Conservation (phyloP, 2,797 vertebrate genomes). For the Myoxocephalus aenaeus region DNA sequence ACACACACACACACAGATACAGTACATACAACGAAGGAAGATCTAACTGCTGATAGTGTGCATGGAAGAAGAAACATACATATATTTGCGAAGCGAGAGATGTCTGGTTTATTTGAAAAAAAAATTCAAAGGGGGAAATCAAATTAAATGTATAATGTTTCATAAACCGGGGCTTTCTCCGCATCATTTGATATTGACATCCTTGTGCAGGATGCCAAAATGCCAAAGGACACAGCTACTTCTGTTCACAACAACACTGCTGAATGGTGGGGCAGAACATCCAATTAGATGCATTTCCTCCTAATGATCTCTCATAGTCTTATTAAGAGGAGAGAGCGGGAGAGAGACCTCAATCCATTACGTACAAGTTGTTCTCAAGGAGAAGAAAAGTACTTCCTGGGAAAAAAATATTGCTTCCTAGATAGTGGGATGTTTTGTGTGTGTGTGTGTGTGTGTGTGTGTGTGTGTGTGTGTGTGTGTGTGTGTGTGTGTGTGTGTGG, state of each 20-base stretch:
- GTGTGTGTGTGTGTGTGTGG: slow-evolving; percentile 12
- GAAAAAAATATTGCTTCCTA: slow-evolving; percentile 37
- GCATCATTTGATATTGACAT: slow-evolving; percentile 69
- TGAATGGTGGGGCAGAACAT: slow-evolving; percentile 76
- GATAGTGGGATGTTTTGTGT: slow-evolving; percentile 7
- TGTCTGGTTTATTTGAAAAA: slow-evolving; percentile 60
- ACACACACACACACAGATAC: background rate
- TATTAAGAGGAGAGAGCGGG: slow-evolving; percentile 48
- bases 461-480: background rate
- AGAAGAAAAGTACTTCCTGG: slow-evolving; percentile 54
- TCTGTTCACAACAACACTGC: slow-evolving; percentile 69
- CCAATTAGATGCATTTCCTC: slow-evolving; percentile 84
- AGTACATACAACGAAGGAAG: background rate
- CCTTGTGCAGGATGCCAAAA: slow-evolving; percentile 54
- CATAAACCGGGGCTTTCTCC: slow-evolving; percentile 59
- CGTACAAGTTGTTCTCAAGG: slow-evolving; percentile 65
- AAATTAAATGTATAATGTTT: slow-evolving; percentile 64
- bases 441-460: background rate
- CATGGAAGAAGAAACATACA: background rate
- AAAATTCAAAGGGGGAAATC: slow-evolving; percentile 60
- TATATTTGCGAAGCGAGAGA: slow-evolving; percentile 37
- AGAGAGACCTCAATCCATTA: slow-evolving; percentile 52
- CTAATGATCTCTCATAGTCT: slow-evolving; percentile 72
- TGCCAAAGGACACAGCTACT: slow-evolving; percentile 52
- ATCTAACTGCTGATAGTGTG: background rate